A percentile compares a stretch with the other conserved stretches of the same genome.
phyloP scores from a whole-genome alignment of 2,113 vertebrate genomes.

The Serranochromis macrocephalus region DNA sequence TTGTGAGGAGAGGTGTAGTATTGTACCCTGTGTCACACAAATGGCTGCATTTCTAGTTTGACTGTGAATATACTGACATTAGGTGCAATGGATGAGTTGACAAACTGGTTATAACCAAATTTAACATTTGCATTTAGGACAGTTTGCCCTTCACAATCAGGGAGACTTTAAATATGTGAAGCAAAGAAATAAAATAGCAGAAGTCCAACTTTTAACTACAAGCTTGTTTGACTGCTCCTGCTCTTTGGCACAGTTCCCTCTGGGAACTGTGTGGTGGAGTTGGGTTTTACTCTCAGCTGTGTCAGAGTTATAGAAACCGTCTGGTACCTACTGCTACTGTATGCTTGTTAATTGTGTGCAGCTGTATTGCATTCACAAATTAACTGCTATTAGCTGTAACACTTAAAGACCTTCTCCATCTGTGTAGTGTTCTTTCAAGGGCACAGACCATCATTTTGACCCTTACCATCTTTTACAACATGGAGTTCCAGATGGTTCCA shows the following conservation, averaged over 20 bases:
- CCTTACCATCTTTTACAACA: background rate
- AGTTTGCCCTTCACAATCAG: background rate
- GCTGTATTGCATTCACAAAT: background rate
- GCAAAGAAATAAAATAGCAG: background rate
- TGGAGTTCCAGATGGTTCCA: background rate
- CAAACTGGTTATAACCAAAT: background rate
- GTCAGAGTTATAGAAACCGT: background rate
- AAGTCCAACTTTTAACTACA: background rate
- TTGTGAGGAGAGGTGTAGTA: background rate
- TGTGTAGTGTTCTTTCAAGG: background rate
- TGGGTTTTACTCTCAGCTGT: background rate
- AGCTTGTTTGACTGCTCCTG: conserved; percentile 23
- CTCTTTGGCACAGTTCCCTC: conserved; percentile 1
- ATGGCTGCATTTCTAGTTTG: background rate
- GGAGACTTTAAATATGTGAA: background rate
- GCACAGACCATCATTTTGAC: background rate
- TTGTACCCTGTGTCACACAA: background rate
- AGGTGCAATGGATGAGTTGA: background rate
- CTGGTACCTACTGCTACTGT: background rate
- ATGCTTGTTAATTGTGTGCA: background rate
- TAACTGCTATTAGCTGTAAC: background rate
- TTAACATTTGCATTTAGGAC: background rate
- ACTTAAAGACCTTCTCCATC: background rate
- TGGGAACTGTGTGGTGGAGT: background rate
- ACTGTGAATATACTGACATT: background rate